Percentiles rank a stretch among this genome's conserved stretches.
Evolutionary conservation across 2,113 vertebrate species (phyloP).

Genomic region (Burhinus oedicnemus): DNA sequence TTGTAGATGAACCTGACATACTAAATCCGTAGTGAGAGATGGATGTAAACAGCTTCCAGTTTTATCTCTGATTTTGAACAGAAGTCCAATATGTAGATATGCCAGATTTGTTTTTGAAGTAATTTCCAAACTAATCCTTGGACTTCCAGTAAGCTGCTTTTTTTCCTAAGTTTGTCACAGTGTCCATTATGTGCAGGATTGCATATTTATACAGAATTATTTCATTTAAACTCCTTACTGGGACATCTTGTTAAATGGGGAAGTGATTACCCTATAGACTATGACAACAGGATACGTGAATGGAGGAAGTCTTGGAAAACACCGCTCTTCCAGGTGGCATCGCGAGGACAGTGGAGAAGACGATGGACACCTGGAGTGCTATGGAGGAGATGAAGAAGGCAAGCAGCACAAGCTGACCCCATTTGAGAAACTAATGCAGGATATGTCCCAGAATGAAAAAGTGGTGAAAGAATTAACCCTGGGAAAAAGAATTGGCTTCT

Average conservation of each 20-base stretch:
- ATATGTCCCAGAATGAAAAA: conserved; percentile 94
- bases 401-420: conserved; percentile 83
- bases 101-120: neutral
- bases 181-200: neutral
- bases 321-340: conserved; percentile 78
- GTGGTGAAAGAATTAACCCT: conserved; percentile 91
- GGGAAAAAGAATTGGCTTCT: conserved; percentile 95
- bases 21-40: neutral
- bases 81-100: neutral
- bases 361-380: conserved; percentile 32
- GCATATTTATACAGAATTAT: neutral
- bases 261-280: conserved; percentile 72
- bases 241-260: conserved; percentile 58
- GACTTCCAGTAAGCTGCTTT: neutral
- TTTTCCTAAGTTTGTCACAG: neutral
- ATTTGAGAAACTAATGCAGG: conserved; percentile 89
- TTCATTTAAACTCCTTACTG: neutral
- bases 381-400: conserved; percentile 78
- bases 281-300: conserved; percentile 88
- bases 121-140: neutral
- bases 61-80: neutral
- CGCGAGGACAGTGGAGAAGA: conserved; percentile 85
- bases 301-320: conserved; percentile 68
- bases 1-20: neutral
- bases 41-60: neutral